Evolutionary conservation across 2,797 vertebrate species (phyloP).

Genomic region (Loriculus beryllinus): DNA sequence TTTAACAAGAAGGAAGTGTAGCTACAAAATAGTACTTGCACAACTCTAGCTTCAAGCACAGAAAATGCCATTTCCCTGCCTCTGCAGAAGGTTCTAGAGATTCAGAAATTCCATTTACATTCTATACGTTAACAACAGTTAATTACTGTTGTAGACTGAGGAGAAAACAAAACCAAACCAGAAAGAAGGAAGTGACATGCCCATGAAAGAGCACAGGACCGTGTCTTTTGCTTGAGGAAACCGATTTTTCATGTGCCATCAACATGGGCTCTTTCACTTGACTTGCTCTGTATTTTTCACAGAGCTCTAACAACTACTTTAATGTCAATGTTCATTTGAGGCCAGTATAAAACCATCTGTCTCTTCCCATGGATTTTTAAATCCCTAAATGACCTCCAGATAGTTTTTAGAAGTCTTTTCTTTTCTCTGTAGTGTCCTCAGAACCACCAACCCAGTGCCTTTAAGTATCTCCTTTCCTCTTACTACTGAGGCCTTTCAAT

Average conservation of each 20-base stretch:
- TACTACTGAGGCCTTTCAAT: background rate
- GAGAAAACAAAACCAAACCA: background rate
- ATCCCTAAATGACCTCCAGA: slow-evolving; percentile 1
- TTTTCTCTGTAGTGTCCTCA: background rate
- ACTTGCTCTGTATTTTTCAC: slow-evolving; percentile 24
- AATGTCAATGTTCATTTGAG: slow-evolving; percentile 35
- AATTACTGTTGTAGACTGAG: background rate
- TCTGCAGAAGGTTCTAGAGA: background rate
- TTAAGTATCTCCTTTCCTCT: background rate
- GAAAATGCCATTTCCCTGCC: background rate
- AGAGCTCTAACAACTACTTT: slow-evolving; percentile 9
- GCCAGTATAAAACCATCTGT: background rate
- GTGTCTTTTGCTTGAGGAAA: background rate
- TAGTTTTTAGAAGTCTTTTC: background rate
- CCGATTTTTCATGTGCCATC: background rate
- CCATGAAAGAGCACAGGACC: background rate
- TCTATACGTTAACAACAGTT: background rate
- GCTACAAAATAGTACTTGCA: background rate
- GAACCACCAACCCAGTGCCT: background rate
- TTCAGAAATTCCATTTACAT: background rate
- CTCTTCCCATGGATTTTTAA: background rate
- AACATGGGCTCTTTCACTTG: slow-evolving; percentile 28
- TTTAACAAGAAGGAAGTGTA: background rate
- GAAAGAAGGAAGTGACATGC: background rate
- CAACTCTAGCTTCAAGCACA: background rate